phyloP scores from a whole-genome alignment of 2,888 invertebrate genomes.

The Eutolmus rufibarbis region DNA sequence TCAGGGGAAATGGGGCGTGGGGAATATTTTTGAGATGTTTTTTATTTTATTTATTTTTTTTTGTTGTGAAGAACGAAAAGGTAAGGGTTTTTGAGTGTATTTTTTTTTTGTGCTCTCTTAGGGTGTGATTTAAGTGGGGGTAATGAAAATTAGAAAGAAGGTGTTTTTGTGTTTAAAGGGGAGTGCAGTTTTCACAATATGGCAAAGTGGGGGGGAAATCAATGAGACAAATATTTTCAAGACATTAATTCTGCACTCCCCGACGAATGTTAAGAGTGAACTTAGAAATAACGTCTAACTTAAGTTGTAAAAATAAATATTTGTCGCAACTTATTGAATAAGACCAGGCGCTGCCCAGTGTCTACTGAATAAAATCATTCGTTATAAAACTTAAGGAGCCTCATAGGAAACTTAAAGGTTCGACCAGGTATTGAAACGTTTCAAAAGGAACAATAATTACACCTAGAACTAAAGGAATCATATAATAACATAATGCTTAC shows the following conservation, averaged over 20 bases:
- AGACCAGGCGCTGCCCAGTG: neutral
- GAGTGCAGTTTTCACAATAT: neutral
- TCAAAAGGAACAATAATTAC: conserved; percentile 50
- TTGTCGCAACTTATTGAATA: conserved; percentile 5
- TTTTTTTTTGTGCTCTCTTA: conserved; percentile 12
- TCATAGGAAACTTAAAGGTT: conserved; percentile 60
- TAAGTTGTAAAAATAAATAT: conserved; percentile 7
- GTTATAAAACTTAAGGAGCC: conserved; percentile 55
- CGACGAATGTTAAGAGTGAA: neutral
- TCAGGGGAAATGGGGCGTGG: conserved; percentile 46
- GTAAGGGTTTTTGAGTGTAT: neutral
- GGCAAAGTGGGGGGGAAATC: neutral
- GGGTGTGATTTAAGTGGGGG: neutral
- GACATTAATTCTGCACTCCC: neutral
- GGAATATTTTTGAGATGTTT: conserved; percentile 36
- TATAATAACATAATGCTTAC: conserved; percentile 17
- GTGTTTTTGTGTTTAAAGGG: neutral
- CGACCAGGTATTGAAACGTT: conserved; percentile 42
- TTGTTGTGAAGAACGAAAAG: neutral
- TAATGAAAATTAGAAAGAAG: neutral
- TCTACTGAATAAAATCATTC: neutral
- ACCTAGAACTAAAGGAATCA: conserved; percentile 40
- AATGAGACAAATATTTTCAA: neutral
- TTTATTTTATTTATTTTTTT: neutral
- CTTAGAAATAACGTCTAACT: neutral